Base-by-base conservation (phyloP, 2,797 vertebrate genomes). In the Lerista edwardsae region DNA sequence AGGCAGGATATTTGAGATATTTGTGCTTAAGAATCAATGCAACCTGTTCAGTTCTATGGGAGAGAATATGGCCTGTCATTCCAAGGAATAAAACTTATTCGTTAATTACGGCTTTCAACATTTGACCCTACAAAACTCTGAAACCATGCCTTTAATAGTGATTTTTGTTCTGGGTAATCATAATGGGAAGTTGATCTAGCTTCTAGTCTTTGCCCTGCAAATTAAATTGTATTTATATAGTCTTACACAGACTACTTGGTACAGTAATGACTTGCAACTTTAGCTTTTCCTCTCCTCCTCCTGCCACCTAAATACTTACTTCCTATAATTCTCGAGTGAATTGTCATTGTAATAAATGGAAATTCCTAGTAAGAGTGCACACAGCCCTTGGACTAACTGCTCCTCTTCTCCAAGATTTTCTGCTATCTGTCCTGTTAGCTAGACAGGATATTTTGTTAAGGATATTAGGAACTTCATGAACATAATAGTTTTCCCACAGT, bases 261-360 rank as follows among this genome's bases (percentile, higher is more conserved):
- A 51, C 6, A 71, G 9, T 39, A 36, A 11, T 6, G 75, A 77
- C 3, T 36, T 31, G n/a, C 8, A 19, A 41, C 55, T 17, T 51
- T 51, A 17, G 51, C 2, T 55, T 15, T 55, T 55, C 51, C 11
- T 55, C 51, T 15, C 14, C 44, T 4, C 36, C 19, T 11, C n/a
- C 3, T 36, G 1, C 23, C 15, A 44, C 29, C 67, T 34, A n/a
- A 6, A 64, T 75, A 95, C 97, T 94, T 96, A 99, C 98, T 98
- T 99, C 88, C 97, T 98, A 87, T 97, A 98, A 93, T 97, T 99
- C 93, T 99, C 99, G 75, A 99, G 96, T 1, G 98, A 98, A 93
- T 99, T 99, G 95, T 99, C 99, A 0, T 99, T 99, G 94, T 98
- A 98, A 93, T 97, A 99, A 94, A 99, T 99, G 76, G 98, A 99